Evolutionary conservation across 2,888 invertebrate species (phyloP), one percentile per base, ranked within the genome.

Genomic region (Sphaerophoria rueppellii): DNA sequence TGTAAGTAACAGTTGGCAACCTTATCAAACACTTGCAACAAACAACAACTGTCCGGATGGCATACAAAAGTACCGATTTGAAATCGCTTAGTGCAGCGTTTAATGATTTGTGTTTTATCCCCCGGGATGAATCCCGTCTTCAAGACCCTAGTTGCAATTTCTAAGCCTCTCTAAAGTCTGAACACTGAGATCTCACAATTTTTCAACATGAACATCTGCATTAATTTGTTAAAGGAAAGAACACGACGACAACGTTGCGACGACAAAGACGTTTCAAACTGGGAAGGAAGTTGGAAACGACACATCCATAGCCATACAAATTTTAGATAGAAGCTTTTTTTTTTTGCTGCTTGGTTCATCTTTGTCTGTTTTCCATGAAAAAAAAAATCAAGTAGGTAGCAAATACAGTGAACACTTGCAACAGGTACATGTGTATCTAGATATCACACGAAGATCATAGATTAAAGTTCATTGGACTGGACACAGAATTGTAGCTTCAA

Each of bases 51-150:
- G 43, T 63, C 61, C 61, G 34, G 69, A 79, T 60, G 52, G 58
- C 54, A 52, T 24, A 2, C n/a, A 48, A 57, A 55, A 57, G 80
- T 57, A 74, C 60, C 75, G 83, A 83, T 80, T 83, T 80, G 80
- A 80, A 83, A 83, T 72, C 83, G 83, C 83, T 83, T 83, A 83
- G 72, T 75, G 75, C 80, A 69, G 75, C 75, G 72, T 61, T 83
- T 83, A 83, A 83, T 80, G 83, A 83, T 83, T 83, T 83, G 80
- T 83, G 80, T 76, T 75, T 72, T 76, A 83, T 83, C 83, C 72
- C 71, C 75, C 67, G 80, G 83, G 79, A 74, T 72, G 74, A 69
- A 52, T 75, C 54, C 58, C 54, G 32, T 24, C 48, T 35, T 46
- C 43, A 9, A 43, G 43, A 4, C 7, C 24, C 0, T 32, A 80